These are phyloP conservation scores for Lagodon rhomboides DNA, from an alignment of 2,797 vertebrate species.

Conservation along the genomic window DNA sequence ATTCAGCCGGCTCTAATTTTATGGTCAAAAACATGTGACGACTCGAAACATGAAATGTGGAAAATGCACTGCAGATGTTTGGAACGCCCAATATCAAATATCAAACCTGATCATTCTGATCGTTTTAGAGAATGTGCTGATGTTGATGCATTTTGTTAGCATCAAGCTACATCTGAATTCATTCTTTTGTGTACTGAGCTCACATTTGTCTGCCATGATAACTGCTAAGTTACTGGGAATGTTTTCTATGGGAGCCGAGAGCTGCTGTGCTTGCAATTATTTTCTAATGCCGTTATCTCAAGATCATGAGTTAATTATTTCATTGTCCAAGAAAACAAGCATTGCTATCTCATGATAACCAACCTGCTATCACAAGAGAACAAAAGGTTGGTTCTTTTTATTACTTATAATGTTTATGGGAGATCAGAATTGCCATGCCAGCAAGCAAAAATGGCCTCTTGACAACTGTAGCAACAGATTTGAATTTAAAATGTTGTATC, in stretches of 20 bases:
- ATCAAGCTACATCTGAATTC: background rate
- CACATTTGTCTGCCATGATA: background rate
- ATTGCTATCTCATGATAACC: too few species aligned
- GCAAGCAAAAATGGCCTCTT: too few species aligned
- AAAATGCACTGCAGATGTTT: background rate
- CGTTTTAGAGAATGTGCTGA: conserved; percentile 8
- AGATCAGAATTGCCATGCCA: too few species aligned
- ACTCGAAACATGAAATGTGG: conserved; percentile 2
- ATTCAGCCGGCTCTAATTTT: conserved; percentile 16
- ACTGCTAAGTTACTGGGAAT: background rate
- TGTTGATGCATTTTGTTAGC: background rate
- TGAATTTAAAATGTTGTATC: too few species aligned
- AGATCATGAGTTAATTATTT: too few species aligned
- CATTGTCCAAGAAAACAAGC: too few species aligned
- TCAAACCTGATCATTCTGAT: conserved; percentile 3
- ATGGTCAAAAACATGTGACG: conserved; percentile 15
- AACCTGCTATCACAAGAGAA: too few species aligned
- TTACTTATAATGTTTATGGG: too few species aligned
- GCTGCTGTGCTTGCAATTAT: too few species aligned
- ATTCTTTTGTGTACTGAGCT: background rate
- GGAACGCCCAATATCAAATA: background rate
- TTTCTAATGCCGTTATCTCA: too few species aligned
- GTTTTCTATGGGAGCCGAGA: background rate
- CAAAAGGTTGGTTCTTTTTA: too few species aligned
- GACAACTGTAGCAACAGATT: too few species aligned